A percentile compares a stretch with the other conserved stretches of the same genome.
These are phyloP conservation scores for Stratiomys singularior DNA, from an alignment of 2,888 invertebrate genomes.

Conservation along the genomic window DNA sequence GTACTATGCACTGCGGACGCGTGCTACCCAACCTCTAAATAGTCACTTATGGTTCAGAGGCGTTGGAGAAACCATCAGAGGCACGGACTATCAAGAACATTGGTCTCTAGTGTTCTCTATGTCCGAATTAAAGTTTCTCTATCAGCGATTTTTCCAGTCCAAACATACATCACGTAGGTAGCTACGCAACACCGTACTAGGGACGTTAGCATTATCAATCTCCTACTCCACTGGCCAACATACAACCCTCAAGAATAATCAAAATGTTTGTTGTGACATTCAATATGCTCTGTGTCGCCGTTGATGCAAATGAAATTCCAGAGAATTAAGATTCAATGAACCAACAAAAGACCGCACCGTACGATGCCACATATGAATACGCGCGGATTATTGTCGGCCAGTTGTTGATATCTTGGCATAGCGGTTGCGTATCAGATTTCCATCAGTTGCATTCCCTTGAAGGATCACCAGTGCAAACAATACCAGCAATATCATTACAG, in stretches of 20 bases:
- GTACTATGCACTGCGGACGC: slow-evolving; percentile 22
- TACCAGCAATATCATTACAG: not conserved
- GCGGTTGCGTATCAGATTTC: slow-evolving; percentile 25
- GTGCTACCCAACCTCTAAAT: not conserved
- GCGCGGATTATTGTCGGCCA: not conserved
- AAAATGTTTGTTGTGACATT: not conserved
- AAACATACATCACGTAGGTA: no score
- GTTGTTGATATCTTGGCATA: not conserved
- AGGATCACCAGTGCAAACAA: not conserved
- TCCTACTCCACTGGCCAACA: slow-evolving; percentile 2
- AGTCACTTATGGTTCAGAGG: not conserved
- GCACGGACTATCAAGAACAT: no score
- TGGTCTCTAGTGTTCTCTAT: no score
- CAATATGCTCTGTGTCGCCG: not conserved
- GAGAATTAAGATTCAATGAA: slow-evolving; percentile 28
- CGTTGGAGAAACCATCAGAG: not conserved
- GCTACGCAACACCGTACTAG: no score
- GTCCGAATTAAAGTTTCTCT: no score
- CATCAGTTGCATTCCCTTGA: not conserved
- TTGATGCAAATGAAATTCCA: slow-evolving; percentile 24
- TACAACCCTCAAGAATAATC: not conserved
- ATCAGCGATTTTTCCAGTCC: no score
- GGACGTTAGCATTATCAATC: no score
- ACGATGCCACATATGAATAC: slow-evolving; percentile 3
- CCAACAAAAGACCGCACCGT: slow-evolving; percentile 10